Evolutionary conservation across 1,140 invertebrate species (phyloP).

Genomic region (Diachasma alloeum): DNA sequence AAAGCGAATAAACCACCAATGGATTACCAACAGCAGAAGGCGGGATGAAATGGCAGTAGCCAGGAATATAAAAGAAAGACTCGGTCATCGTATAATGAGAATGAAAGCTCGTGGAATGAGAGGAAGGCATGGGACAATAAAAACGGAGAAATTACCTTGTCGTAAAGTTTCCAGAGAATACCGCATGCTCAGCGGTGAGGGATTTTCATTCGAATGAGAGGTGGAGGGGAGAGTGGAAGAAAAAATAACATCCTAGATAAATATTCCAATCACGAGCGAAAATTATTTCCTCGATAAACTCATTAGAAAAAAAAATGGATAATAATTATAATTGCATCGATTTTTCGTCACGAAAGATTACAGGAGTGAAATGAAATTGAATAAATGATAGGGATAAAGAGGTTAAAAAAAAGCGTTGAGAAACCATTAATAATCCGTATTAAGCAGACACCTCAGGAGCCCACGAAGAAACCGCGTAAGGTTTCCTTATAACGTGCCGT

Average conservation of each 20-base stretch:
- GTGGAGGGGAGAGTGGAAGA: background rate
- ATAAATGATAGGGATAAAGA: slow-evolving; percentile 15
- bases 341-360: too few species aligned
- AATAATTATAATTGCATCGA: too few species aligned
- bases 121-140: slow-evolving; percentile 13
- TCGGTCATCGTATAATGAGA: background rate
- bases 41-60: background rate
- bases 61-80: slow-evolving; percentile 4
- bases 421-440: slow-evolving; percentile 56
- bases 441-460: slow-evolving; percentile 38
- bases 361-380: background rate
- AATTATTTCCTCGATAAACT: too few species aligned
- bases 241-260: background rate
- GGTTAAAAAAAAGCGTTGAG: slow-evolving; percentile 34
- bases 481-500: slow-evolving; percentile 58
- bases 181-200: background rate
- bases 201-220: background rate
- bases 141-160: slow-evolving; percentile 29
- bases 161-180: slow-evolving; percentile 27
- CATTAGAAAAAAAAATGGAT: too few species aligned
- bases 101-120: background rate
- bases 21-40: background rate
- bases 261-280: too few species aligned
- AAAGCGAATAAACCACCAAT: background rate
- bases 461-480: slow-evolving; percentile 38